A percentile compares a stretch with the other conserved stretches of the same genome.
Evolutionary conservation across 2,797 vertebrate genomes (phyloP).

Genomic region (Megalops cyprinoides): DNA sequence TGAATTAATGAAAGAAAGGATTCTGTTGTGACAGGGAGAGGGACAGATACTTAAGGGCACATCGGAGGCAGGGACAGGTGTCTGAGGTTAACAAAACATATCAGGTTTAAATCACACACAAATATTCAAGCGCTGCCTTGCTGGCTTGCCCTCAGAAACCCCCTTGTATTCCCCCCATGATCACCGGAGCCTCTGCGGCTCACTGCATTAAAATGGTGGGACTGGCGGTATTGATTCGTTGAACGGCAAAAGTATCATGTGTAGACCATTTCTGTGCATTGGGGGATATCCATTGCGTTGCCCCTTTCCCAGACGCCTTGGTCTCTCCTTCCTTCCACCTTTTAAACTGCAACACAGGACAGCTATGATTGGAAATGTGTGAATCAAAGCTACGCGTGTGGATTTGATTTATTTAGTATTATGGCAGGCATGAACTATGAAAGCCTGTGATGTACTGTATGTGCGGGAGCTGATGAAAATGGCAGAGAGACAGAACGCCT

Average conservation of each 20-base stretch:
- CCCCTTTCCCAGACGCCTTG: background rate
- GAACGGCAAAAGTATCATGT: slow-evolving; percentile 5
- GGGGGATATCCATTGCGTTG: background rate
- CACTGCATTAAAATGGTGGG: slow-evolving; percentile 16
- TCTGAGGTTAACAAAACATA: background rate
- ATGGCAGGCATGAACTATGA: background rate
- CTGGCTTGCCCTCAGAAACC: background rate
- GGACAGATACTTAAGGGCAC: background rate
- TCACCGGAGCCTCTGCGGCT: background rate
- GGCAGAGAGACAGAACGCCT: background rate
- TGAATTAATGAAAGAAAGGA: slow-evolving; percentile 24
- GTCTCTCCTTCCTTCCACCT: background rate
- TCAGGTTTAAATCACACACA: background rate
- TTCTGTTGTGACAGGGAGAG: background rate
- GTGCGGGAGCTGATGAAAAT: background rate
- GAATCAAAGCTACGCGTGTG: background rate
- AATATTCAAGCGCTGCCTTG: background rate
- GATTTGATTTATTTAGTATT: background rate
- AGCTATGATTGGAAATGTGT: background rate
- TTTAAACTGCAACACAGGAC: background rate
- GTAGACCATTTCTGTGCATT: background rate
- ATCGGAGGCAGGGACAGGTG: background rate
- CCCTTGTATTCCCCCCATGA: background rate
- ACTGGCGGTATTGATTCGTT: slow-evolving; percentile 11
- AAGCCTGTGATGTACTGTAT: background rate